These are phyloP conservation scores for Hedya salicella DNA, from an alignment of 2,888 invertebrate genomes.

Conservation along the genomic window DNA sequence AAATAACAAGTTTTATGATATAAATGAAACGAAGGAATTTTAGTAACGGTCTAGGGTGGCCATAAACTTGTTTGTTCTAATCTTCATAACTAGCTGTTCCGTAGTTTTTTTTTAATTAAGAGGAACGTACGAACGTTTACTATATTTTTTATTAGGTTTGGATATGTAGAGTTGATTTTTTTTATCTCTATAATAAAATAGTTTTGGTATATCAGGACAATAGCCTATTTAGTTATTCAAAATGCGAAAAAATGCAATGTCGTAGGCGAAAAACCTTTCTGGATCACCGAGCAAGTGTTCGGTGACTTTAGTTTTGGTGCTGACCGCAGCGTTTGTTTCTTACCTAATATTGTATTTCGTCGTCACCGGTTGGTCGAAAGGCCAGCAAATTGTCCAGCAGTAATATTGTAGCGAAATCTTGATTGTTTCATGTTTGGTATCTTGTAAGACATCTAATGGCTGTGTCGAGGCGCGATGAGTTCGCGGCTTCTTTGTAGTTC, in stretches of 20 bases:
- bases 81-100: too few relatives aligned
- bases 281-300: slow-evolving; percentile 9
- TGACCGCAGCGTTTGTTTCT: slow-evolving; percentile 15
- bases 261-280: slow-evolving; percentile 11
- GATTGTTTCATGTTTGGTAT: slow-evolving; percentile 46
- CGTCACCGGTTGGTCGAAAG: slow-evolving; percentile 5
- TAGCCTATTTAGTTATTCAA: neutral
- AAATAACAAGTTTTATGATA: too few relatives aligned
- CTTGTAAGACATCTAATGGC: slow-evolving; percentile 47
- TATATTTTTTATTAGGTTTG: too few relatives aligned
- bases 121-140: too few relatives aligned
- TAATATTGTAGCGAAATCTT: slow-evolving; percentile 24
- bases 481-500: slow-evolving; percentile 51
- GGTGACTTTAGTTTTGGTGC: slow-evolving; percentile 15
- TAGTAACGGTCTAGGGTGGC: too few relatives aligned
- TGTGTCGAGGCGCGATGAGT: slow-evolving; percentile 57
- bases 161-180: too few relatives aligned
- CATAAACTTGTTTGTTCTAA: too few relatives aligned
- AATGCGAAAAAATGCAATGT: neutral
- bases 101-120: too few relatives aligned
- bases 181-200: too few relatives aligned
- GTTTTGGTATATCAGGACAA: neutral
- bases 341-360: slow-evolving; percentile 4
- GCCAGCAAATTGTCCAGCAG: neutral
- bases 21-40: too few relatives aligned